Evolutionary conservation across 2,888 invertebrate genomes (phyloP), one percentile per base, ranked within the genome.

Genomic region (Lacanobia wlatinum): DNA sequence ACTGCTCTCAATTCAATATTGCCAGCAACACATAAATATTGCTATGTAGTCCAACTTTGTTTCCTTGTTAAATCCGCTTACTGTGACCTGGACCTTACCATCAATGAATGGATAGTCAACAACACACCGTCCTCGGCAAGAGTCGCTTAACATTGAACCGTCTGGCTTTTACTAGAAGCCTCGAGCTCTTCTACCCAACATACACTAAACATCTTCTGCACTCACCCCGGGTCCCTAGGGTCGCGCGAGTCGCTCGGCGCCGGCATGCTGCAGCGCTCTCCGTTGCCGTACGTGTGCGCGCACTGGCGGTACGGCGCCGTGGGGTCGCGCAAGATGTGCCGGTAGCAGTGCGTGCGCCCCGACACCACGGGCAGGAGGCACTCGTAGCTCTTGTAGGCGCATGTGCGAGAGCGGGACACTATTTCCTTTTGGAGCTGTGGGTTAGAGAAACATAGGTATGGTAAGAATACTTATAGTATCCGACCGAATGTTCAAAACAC

Each of bases 251-350:
- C 90, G 1, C 67, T 97, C 0, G 98, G 97, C 3, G 98, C 98
- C 0, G 98, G 98, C 88, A 97, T 97, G n/a, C 96, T 94, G 90
- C 99, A 99, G 77, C 98, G 96, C 82, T 98, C 97, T 0, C 97
- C 97, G 78, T 97, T 98, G 66, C 96, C 97, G 34, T 86, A 97
- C 86, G 91, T 97, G 97, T 80, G 97, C 0, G 97, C 96, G 90
- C 99, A 99, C 83, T 98, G 98, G 78, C 97, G 97, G 91, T 97
- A 99, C 0, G 99, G 98, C 0, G 99, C 98, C 16, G 95, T 96
- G 9, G 98, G 97, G 91, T 99, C 99, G 84, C 97, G 78, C 16
- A 99, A 94, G 79, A 99, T 98, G 87, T 99, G 99, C 6, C 97
- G 96, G 7, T 97, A 96, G 90, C 99, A 99, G 92, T 97, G 98